A percentile compares a stretch with the other conserved stretches of the same genome.
phyloP scores from a whole-genome alignment of 2,113 vertebrate genomes.

The Epinephelus moara region DNA sequence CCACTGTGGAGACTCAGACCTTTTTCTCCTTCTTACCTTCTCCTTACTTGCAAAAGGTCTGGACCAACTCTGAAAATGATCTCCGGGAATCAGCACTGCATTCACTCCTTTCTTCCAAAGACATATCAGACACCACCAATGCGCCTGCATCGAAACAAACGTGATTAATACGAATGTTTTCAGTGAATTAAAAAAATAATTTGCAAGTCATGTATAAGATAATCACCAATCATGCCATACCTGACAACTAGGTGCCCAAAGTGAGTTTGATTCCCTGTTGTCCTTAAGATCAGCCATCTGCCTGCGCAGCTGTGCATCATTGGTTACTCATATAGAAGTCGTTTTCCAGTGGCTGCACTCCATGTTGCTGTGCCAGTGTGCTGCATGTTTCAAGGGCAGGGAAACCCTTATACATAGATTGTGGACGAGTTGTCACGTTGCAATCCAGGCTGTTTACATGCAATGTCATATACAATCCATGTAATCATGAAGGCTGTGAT shows the following conservation, averaged over 20 bases:
- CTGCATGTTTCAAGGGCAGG: constrained; percentile 1
- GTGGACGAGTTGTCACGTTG: neutral
- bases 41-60: neutral
- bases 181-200: neutral
- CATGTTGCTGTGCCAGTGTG: neutral
- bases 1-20: neutral
- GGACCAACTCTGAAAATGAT: neutral
- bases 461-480: too few relatives aligned
- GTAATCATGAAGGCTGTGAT: too few relatives aligned
- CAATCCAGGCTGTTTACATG: too few relatives aligned
- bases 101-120: neutral
- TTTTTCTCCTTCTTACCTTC: constrained; percentile 3
- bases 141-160: neutral
- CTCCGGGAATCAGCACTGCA: neutral
- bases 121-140: neutral
- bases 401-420: constrained; percentile 21
- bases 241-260: constrained; percentile 3
- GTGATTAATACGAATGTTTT: neutral
- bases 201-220: neutral
- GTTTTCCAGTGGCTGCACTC: constrained; percentile 35
- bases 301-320: constrained; percentile 41
- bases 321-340: constrained; percentile 22
- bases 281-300: constrained; percentile 30
- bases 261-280: neutral
- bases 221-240: neutral